Base-by-base conservation (phyloP, 35 echinoderm and acorn worm genomes). In the Chiridota heheva region DNA sequence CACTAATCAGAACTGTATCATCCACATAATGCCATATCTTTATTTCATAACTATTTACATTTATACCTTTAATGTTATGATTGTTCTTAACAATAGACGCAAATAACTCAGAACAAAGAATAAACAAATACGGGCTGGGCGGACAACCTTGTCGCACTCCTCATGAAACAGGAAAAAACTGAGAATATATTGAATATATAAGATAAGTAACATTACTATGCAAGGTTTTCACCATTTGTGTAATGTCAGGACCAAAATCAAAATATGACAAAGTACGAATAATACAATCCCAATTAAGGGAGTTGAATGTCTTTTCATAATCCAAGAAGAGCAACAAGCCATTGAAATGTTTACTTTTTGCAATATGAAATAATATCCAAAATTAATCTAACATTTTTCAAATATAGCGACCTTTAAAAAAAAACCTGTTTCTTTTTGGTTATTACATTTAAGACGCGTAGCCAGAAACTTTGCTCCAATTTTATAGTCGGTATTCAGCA, bases 401-500 rank as follows among this genome's bases (percentile, higher is more conserved):
- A 68, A 68, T 68, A 26, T 36, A 36, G 18, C 64, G 65, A 39
- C 31, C 65, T 69, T 17, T 36, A n/a, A 36, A 32, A 10, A 69
- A 69, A 69, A 37, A 3, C 30, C 64, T 36, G 40, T 68, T 7
- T 36, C 31, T 4, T 5, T 36, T 36, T 30, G 4, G 64, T 36
- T 68, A 68, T 37, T 36, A 10, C 31, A 36, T 68, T 68, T 68
- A 36, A 68, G 64, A 36, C 64, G 36, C n/a, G 64, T 36, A 36
- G 64, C 64, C 64, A 68, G 40, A 18, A 18, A 30, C 40, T 68
- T 68, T 30, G 64, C 64, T 68, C 64, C 64, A 20, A 39, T 68
- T 29, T 69, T 69, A 34, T 36, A 69, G 65, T 69, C 65, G n/a
- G 65, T 69, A 38, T 69, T 69, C 36, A 36, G 31, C 41, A 69